phyloP scores from a whole-genome alignment of 1,140 invertebrate species.

The Sesamia nonagrioides region DNA sequence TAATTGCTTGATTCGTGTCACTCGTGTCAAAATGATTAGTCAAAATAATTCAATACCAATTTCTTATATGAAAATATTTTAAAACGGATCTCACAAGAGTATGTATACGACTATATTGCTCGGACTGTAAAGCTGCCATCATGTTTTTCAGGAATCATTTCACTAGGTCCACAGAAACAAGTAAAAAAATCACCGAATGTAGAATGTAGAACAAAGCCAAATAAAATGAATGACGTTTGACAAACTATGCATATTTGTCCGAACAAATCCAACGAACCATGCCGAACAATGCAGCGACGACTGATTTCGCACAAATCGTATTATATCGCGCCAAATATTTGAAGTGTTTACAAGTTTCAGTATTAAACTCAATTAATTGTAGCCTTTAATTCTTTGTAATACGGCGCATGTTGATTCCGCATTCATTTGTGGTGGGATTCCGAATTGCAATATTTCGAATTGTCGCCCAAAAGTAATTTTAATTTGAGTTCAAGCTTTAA shows the following conservation, averaged over 20 bases:
- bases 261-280: constrained; percentile 39
- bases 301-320: constrained; percentile 44
- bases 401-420: constrained; percentile 49
- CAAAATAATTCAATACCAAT: not conserved
- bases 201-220: constrained; percentile 25
- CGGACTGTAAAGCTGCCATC: not conserved
- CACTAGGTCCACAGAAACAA: constrained; percentile 10
- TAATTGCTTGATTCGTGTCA: constrained; percentile 29
- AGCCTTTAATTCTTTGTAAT: constrained; percentile 63
- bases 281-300: constrained; percentile 38
- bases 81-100: too few relatives aligned
- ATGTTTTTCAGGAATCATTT: constrained; percentile 20
- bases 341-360: constrained; percentile 42
- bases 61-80: too few relatives aligned
- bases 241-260: constrained; percentile 44
- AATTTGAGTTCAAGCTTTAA: constrained; percentile 59
- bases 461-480: constrained; percentile 68
- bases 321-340: constrained; percentile 40
- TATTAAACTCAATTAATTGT: constrained; percentile 58
- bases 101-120: too few relatives aligned
- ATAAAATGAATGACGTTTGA: constrained; percentile 34
- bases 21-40: not conserved
- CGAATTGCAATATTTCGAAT: constrained; percentile 66
- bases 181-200: not conserved
- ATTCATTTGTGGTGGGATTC: constrained; percentile 55